Evolutionary conservation across 2,113 vertebrate species (phyloP).

Genomic region (Paedocypris sp.): DNA sequence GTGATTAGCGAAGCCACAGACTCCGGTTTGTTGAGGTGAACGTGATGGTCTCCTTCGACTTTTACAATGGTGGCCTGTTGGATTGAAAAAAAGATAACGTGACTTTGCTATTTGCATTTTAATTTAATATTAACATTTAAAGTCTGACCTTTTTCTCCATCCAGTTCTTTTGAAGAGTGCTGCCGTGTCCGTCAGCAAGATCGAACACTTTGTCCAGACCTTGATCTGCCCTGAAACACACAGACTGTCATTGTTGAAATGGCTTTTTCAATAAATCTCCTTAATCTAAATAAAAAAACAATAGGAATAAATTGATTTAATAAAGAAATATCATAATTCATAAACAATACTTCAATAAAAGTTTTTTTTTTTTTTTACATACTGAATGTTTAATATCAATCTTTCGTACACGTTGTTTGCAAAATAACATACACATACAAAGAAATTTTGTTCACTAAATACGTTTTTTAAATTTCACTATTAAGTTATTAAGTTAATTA

Average conservation of each 20-base stretch:
- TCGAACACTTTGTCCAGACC: neutral
- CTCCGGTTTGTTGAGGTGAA: slow-evolving; percentile 45
- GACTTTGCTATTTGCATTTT: neutral
- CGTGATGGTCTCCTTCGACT: slow-evolving; percentile 44
- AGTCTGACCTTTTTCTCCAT: slow-evolving; percentile 6
- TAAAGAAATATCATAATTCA: no score
- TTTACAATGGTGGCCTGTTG: slow-evolving; percentile 37
- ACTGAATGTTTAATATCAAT: no score
- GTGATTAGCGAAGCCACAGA: slow-evolving; percentile 37
- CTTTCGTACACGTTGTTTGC: no score
- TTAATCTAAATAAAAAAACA: neutral
- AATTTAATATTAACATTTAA: neutral
- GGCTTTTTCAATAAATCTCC: no score
- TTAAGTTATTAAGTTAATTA: no score
- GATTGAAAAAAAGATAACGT: neutral
- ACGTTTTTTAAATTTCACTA: no score
- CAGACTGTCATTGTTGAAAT: neutral
- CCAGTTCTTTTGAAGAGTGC: slow-evolving; percentile 15
- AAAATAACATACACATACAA: no score
- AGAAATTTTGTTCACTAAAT: no score
- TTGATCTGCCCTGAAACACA: slow-evolving; percentile 21
- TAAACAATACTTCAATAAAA: no score
- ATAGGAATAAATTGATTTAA: neutral
- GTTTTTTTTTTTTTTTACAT: no score
- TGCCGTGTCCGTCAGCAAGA: neutral